These are phyloP conservation scores for Amblyraja radiata DNA, from an alignment of 2,797 vertebrate genomes.

Conservation along the genomic window DNA sequence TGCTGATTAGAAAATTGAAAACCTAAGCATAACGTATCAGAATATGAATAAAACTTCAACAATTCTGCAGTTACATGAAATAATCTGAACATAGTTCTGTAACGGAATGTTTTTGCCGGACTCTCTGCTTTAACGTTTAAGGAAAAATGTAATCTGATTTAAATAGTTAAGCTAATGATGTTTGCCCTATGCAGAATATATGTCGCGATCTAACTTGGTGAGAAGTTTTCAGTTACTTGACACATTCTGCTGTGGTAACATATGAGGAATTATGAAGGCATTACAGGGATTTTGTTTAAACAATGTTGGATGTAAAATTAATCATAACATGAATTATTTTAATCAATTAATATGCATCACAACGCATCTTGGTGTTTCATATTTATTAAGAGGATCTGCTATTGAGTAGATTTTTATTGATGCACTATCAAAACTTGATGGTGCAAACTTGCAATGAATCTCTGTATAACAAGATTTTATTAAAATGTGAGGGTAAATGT, in stretches of 20 bases:
- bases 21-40: not conserved
- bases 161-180: not conserved
- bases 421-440: not conserved
- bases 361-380: not conserved
- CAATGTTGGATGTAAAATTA: not conserved
- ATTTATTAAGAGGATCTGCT: not conserved
- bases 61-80: not conserved
- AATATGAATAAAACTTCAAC: not conserved
- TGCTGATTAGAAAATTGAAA: not conserved
- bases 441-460: not conserved
- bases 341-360: not conserved
- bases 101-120: not conserved
- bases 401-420: slow-evolving; percentile 3
- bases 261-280: not conserved
- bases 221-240: not conserved
- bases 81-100: not conserved
- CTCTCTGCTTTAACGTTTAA: not conserved
- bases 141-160: not conserved
- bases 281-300: not conserved
- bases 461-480: not conserved
- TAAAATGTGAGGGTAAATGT: not conserved
- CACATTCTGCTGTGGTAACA: not conserved
- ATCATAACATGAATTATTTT: not conserved
- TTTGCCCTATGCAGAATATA: not conserved
- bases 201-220: not conserved